These are phyloP conservation scores for Lutjanus campechanus DNA, from an alignment of 2,797 vertebrate genomes.

Conservation along the genomic window DNA sequence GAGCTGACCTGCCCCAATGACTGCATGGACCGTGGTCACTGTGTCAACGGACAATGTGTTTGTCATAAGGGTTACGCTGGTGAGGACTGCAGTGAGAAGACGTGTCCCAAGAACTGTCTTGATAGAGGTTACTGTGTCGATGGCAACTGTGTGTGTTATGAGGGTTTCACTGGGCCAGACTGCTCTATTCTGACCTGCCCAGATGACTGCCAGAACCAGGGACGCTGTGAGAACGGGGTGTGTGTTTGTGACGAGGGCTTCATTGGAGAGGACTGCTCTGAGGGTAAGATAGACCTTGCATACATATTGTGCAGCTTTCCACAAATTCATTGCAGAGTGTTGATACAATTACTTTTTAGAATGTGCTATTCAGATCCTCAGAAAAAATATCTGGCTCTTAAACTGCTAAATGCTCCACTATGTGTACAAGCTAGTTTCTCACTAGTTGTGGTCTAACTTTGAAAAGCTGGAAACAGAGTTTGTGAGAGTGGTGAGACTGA, in stretches of 20 bases:
- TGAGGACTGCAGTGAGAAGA: conserved; percentile 88
- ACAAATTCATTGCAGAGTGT: background rate
- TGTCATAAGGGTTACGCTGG: conserved; percentile 90
- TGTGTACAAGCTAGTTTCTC: too few relatives aligned
- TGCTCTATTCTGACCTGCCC: conserved; percentile 89
- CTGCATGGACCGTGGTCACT: conserved; percentile 88
- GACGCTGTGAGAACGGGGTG: conserved; percentile 83
- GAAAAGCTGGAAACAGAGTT: background rate
- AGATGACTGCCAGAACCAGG: conserved; percentile 87
- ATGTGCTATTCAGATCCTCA: background rate
- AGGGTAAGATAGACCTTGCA: conserved; percentile 80
- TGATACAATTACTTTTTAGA: background rate
- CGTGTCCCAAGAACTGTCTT: conserved; percentile 91
- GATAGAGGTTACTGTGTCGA: conserved; percentile 89
- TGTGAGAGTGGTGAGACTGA: background rate
- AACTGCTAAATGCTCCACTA: too few relatives aligned
- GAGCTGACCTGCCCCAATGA: conserved; percentile 89
- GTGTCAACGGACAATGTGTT: conserved; percentile 88
- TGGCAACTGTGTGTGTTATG: conserved; percentile 84
- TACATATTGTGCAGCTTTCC: background rate
- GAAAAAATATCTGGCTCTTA: too few relatives aligned
- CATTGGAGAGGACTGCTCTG: conserved; percentile 89
- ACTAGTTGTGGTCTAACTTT: too few relatives aligned
- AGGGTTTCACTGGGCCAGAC: conserved; percentile 89
- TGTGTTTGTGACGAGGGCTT: conserved; percentile 86